phyloP scores from a whole-genome alignment of 2,113 vertebrate species.

The Maccullochella peelii region DNA sequence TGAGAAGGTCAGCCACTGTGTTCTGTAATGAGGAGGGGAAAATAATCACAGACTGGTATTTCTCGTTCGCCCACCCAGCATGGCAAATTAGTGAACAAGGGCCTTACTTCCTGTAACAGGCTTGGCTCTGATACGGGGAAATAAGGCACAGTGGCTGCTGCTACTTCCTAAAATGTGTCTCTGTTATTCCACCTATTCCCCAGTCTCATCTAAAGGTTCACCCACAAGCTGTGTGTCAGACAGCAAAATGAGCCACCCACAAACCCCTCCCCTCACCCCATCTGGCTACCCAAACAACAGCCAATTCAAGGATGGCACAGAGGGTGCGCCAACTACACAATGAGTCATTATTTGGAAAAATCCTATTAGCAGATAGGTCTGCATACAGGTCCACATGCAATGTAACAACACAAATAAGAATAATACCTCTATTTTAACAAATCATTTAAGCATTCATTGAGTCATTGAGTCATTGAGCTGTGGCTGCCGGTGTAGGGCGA shows the following conservation, averaged over 20 bases:
- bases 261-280: constrained; percentile 47
- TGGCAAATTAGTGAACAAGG: constrained; percentile 36
- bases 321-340: constrained; percentile 35
- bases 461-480: no score
- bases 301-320: constrained; percentile 52
- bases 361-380: constrained; percentile 19
- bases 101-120: constrained; percentile 30
- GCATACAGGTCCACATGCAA: constrained; percentile 14
- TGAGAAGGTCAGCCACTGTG: constrained; percentile 54
- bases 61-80: constrained; percentile 30
- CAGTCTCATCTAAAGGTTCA: constrained; percentile 61
- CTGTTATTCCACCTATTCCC: constrained; percentile 68
- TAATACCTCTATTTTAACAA: constrained; percentile 17
- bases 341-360: constrained; percentile 58
- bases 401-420: constrained; percentile 16
- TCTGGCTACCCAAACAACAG: constrained; percentile 60
- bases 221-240: constrained; percentile 64
- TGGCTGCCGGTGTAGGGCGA: background rate
- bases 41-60: constrained; percentile 41
- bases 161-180: constrained; percentile 54
- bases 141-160: constrained; percentile 25
- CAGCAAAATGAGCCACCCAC: constrained; percentile 60
- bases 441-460: background rate
- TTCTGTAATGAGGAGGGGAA: constrained; percentile 53
- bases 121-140: constrained; percentile 33